phyloP scores from a whole-genome alignment of 2,797 vertebrate genomes.

The Momotus momota region DNA sequence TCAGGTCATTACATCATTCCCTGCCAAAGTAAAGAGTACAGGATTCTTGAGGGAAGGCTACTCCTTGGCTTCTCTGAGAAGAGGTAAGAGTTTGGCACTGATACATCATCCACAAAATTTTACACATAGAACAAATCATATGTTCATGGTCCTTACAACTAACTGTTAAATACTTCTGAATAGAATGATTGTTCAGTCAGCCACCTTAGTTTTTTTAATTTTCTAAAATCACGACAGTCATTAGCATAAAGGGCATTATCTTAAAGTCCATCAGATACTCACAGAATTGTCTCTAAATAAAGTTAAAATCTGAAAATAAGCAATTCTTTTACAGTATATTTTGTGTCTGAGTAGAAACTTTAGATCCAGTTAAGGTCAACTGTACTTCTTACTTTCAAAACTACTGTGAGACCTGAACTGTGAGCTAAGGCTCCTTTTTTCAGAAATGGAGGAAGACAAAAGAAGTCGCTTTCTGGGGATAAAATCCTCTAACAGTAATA shows the following conservation, averaged over 20 bases:
- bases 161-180: background rate
- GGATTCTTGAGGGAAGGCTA: conserved; percentile 66
- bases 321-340: background rate
- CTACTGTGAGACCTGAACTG: background rate
- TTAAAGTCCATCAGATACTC: background rate
- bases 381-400: background rate
- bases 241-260: background rate
- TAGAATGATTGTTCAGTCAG: background rate
- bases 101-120: background rate
- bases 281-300: background rate
- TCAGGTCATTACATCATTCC: conserved; percentile 67
- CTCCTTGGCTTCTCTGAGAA: conserved; percentile 78
- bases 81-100: conserved; percentile 59
- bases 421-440: background rate
- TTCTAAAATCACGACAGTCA: background rate
- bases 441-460: background rate
- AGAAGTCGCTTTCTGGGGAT: background rate
- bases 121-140: background rate
- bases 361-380: background rate
- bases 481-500: background rate
- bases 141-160: background rate
- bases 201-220: background rate
- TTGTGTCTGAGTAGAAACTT: background rate
- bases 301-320: background rate
- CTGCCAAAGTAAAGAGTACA: conserved; percentile 77